Conservation (phyloP, 2,113 vertebrate species). For the Grammomys dolichurus region DNA sequence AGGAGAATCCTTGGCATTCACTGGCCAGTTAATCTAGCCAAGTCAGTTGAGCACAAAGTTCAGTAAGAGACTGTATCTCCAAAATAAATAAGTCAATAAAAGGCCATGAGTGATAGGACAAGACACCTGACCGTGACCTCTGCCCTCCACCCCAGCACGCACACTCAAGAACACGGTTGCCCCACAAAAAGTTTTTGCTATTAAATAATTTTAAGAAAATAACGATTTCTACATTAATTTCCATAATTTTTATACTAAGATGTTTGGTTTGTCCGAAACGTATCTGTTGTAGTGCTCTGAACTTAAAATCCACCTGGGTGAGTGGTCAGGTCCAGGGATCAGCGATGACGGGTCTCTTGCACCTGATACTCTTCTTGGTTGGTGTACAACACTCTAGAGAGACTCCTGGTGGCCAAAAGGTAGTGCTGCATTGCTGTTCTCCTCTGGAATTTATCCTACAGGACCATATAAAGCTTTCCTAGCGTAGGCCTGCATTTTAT, state of each 20-base stretch:
- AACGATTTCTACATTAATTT: not conserved
- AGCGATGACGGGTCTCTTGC: accelerated
- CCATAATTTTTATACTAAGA: not conserved
- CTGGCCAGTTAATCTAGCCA: not conserved
- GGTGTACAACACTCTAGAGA: not conserved
- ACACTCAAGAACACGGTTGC: not conserved
- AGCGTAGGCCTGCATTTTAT: not conserved
- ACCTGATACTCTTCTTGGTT: not conserved
- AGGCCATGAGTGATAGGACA: too few relatives aligned
- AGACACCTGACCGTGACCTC: not conserved
- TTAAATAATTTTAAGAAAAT: constrained; percentile 11
- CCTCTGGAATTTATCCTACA: not conserved
- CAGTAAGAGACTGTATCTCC: not conserved
- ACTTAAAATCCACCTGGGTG: not conserved
- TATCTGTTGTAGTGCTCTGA: not conserved
- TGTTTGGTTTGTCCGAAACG: not conserved
- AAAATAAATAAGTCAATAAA: not conserved
- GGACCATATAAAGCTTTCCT: not conserved
- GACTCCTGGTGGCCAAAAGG: constrained; percentile 64
- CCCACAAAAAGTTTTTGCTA: not conserved
- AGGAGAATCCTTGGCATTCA: not conserved
- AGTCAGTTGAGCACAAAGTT: not conserved
- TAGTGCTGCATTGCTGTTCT: not conserved
- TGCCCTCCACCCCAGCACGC: too few relatives aligned
- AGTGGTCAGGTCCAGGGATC: not conserved